Percentiles rank a stretch among this genome's conserved stretches.
phyloP scores from a whole-genome alignment of 2,888 invertebrate genomes.

The Macaria liturata region DNA sequence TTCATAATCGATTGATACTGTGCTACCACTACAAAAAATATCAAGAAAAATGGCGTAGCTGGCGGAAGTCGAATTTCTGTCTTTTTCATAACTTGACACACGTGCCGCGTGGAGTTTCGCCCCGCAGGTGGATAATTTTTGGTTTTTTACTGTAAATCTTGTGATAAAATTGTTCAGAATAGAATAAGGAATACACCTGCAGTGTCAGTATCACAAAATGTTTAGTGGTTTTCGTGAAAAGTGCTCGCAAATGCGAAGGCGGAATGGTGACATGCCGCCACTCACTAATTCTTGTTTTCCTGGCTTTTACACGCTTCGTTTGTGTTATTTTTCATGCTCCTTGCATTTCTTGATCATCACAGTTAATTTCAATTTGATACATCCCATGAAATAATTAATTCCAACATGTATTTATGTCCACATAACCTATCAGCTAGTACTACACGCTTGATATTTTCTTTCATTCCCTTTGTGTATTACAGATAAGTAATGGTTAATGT shows the following conservation, averaged over 20 bases:
- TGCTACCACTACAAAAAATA: conserved; percentile 56
- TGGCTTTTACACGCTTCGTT: conserved; percentile 12
- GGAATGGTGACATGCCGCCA: conserved; percentile 58
- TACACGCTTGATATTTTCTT: conserved; percentile 8
- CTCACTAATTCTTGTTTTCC: conserved; percentile 38
- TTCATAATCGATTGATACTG: not conserved
- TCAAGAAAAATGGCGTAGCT: conserved; percentile 60
- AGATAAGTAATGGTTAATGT: no score
- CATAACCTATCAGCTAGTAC: conserved; percentile 41
- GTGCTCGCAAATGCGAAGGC: conserved; percentile 41
- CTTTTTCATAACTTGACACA: conserved; percentile 80
- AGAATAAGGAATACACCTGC: conserved; percentile 37
- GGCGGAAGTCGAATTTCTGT: conserved; percentile 67
- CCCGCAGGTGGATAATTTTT: conserved; percentile 76
- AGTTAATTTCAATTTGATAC: not conserved
- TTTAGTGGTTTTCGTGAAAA: conserved; percentile 56
- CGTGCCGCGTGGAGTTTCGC: conserved; percentile 83
- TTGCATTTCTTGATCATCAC: not conserved
- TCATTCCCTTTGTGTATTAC: not conserved
- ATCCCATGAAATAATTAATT: no score
- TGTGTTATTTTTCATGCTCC: not conserved
- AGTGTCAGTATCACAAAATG: conserved; percentile 52
- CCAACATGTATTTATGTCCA: conserved; percentile 27
- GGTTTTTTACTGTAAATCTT: conserved; percentile 47
- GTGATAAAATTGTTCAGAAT: conserved; percentile 47